phyloP scores from a whole-genome alignment of 2,888 invertebrate species.

The Dicyrtoma fusca region DNA sequence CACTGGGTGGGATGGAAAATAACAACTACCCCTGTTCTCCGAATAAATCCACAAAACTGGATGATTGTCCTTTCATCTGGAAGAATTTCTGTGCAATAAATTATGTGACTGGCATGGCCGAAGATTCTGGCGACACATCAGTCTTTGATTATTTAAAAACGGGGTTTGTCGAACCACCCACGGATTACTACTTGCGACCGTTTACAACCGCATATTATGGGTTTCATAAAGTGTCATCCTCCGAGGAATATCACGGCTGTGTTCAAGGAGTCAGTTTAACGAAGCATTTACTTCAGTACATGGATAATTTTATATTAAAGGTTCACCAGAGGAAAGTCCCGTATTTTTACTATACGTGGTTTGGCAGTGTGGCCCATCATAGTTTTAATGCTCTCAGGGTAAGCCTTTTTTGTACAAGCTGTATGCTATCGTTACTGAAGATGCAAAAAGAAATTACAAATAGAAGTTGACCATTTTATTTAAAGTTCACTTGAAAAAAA shows the following conservation, averaged over 20 bases:
- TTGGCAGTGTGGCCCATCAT: conserved; percentile 55
- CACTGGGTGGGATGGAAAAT: conserved; percentile 60
- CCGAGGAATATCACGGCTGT: conserved; percentile 36
- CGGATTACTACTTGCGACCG: conserved; percentile 80
- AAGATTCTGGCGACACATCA: conserved; percentile 73
- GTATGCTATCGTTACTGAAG: too few species aligned
- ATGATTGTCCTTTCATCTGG: conserved; percentile 78
- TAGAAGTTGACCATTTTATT: too few species aligned
- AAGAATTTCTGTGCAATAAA: conserved; percentile 70
- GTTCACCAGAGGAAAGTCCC: conserved; percentile 44
- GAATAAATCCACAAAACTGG: conserved; percentile 62
- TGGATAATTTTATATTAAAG: conserved; percentile 40
- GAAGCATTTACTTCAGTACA: conserved; percentile 44
- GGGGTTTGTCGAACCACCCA: conserved; percentile 74
- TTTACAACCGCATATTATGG: conserved; percentile 68
- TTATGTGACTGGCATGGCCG: conserved; percentile 78
- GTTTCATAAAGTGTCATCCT: conserved; percentile 35
- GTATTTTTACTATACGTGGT: conserved; percentile 53
- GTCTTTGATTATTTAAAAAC: conserved; percentile 76
- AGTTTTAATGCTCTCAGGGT: conserved; percentile 56
- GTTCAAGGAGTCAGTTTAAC: conserved; percentile 46
- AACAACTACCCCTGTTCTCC: conserved; percentile 55
- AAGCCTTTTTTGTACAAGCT: too few species aligned
- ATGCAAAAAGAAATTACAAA: too few species aligned
- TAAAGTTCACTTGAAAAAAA: too few species aligned